Conservation (phyloP, 2,888 invertebrate genomes). For the Corbicula japonica region DNA sequence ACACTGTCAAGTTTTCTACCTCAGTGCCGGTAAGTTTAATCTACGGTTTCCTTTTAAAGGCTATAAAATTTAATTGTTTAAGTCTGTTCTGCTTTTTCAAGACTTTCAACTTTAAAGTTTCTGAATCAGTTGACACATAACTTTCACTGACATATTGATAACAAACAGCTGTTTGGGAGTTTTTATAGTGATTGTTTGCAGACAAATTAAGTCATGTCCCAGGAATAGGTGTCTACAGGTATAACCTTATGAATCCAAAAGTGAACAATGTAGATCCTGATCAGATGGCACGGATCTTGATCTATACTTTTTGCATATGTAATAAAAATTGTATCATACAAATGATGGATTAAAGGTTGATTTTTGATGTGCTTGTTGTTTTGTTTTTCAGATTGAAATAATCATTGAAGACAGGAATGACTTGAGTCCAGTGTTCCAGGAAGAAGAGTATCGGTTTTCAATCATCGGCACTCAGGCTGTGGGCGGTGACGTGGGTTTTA, state of each 20-base stretch:
- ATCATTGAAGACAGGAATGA: conserved; percentile 73
- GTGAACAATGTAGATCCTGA: too few relatives aligned
- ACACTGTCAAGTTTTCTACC: conserved; percentile 9
- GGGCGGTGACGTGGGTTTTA: conserved; percentile 58
- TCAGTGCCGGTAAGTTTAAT: conserved; percentile 37
- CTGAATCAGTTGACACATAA: not conserved
- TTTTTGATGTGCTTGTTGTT: too few relatives aligned
- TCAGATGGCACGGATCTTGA: too few relatives aligned
- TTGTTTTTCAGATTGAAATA: conserved; percentile 65
- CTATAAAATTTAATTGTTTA: not conserved
- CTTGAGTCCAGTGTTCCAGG: conserved; percentile 67
- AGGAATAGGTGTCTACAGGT: too few relatives aligned
- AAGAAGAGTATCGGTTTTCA: conserved; percentile 64
- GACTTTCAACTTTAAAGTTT: not conserved
- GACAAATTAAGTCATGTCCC: too few relatives aligned
- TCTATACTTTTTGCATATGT: too few relatives aligned
- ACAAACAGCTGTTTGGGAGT: too few relatives aligned
- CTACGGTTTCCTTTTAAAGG: not conserved
- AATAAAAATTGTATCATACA: too few relatives aligned
- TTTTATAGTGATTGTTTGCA: too few relatives aligned
- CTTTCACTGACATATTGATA: not conserved
- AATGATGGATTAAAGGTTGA: too few relatives aligned
- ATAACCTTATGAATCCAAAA: too few relatives aligned
- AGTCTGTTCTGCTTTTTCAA: not conserved
- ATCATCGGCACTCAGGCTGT: conserved; percentile 68